These are phyloP conservation scores for Pogoniulus pusillus DNA, from an alignment of 2,797 vertebrate species.

Conservation along the genomic window DNA sequence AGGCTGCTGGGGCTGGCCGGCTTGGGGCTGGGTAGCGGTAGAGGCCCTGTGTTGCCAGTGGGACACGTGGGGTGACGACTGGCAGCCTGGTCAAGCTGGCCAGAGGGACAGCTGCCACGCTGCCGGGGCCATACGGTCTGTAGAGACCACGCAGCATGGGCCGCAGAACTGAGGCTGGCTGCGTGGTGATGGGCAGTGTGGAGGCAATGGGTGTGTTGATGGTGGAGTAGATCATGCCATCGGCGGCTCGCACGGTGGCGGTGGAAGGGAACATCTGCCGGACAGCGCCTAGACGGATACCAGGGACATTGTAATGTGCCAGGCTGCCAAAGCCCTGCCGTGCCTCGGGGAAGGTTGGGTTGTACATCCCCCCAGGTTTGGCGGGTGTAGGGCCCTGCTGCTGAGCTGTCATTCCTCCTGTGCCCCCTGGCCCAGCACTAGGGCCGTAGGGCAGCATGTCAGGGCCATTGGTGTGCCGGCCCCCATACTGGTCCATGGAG, in stretches of 20 bases:
- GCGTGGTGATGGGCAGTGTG: slow-evolving; percentile 98
- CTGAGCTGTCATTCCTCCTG: neutral
- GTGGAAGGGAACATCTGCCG: slow-evolving; percentile 89
- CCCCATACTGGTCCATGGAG: slow-evolving; percentile 93
- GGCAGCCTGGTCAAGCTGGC: slow-evolving; percentile 92
- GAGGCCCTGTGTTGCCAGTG: slow-evolving; percentile 83
- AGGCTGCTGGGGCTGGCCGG: slow-evolving; percentile 71
- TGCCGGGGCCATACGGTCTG: slow-evolving; percentile 85
- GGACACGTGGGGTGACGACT: slow-evolving; percentile 86
- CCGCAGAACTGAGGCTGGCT: slow-evolving; percentile 89
- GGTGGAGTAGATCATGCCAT: slow-evolving; percentile 99
- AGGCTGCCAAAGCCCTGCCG: slow-evolving; percentile 87
- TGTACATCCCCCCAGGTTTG: slow-evolving; percentile 87
- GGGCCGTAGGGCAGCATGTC: slow-evolving; percentile 87
- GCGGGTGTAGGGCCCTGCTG: slow-evolving; percentile 1
- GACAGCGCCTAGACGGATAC: slow-evolving; percentile 85
- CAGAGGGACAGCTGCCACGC: slow-evolving; percentile 89
- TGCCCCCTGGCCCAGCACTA: neutral
- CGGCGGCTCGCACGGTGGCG: slow-evolving; percentile 87
- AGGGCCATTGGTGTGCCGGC: slow-evolving; percentile 82
- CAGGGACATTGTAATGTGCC: slow-evolving; percentile 77
- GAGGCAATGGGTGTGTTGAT: slow-evolving; percentile 98
- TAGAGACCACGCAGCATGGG: slow-evolving; percentile 90
- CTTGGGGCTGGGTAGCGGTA: slow-evolving; percentile 86
- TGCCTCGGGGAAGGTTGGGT: slow-evolving; percentile 84